Evolutionary conservation across 2,797 vertebrate genomes (phyloP).

Genomic region (Sarcoramphus papa): DNA sequence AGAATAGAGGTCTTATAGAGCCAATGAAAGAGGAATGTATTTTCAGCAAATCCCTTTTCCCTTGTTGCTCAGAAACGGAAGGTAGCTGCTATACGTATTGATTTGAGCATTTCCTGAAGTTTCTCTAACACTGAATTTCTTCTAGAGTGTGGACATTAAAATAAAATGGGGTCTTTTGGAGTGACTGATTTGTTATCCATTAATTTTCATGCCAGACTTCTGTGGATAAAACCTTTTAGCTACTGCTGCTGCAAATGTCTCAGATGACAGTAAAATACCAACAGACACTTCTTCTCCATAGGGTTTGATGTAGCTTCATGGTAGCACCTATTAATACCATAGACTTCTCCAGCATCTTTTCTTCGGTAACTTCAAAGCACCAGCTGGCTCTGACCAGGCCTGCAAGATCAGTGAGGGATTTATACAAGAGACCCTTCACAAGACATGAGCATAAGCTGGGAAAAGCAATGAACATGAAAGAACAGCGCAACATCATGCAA

Average conservation of each 20-base stretch:
- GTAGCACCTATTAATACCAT: not conserved
- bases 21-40: not conserved
- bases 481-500: fast-evolving
- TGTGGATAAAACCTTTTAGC: not conserved
- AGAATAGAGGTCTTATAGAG: not conserved
- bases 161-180: not conserved
- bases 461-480: not conserved
- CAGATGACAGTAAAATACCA: not conserved
- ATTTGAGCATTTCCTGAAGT: not conserved
- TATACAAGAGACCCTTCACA: not conserved
- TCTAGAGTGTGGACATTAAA: not conserved
- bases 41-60: not conserved
- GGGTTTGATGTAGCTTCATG: not conserved
- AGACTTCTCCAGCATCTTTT: not conserved
- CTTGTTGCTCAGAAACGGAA: not conserved
- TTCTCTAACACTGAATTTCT: not conserved
- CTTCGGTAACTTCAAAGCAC: not conserved
- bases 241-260: not conserved
- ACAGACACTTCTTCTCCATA: not conserved
- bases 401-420: not conserved
- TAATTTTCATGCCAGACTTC: not conserved
- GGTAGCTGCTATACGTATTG: not conserved
- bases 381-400: not conserved
- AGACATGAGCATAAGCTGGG: not conserved
- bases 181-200: not conserved